Evolutionary conservation across 2,888 invertebrate genomes (phyloP), one percentile per base, ranked within the genome.

Genomic region (Drosophila anomalipes): DNA sequence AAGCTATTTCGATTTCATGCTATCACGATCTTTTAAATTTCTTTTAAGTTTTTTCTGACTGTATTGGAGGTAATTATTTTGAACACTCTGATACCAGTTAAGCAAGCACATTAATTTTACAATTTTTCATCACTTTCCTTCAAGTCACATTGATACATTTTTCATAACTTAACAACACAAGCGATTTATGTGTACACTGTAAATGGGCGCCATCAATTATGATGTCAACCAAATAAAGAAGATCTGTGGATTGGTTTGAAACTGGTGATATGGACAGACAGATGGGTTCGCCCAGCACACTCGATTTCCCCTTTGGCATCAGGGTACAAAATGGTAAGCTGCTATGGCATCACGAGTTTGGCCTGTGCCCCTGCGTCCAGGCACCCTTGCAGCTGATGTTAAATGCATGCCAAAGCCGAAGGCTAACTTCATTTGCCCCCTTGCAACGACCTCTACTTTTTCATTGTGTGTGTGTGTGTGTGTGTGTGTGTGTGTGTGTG

Each of bases 321-420:
- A 47, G 41, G 58, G 58, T 37, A 61, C 16, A 52, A 71, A 77
- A 76, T 73, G 63, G 58, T 41, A 77, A 75, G 76, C 75, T 74
- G 65, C 69, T 63, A 52, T 78, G 67, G 66, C 74, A 72, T 73
- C 79, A 79, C 82, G 77, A 68, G 59, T 52, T 87, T 79, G 83
- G 61, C 70, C 80, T 72, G 35, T 64, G 61, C 54, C 64, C 49
- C 54, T 44, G 6, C 4, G 12, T 35, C 28, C 52, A 52, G 32
- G 57, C 59, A 39, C 57, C 57, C 57, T 61, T 68, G 60, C 57
- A 63, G 71, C 65, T 63, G 74, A 82, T 85, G 84, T 81, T 88
- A 90, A 86, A 90, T 86, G 90, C 86, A 86, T 88, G 84, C 74
- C 83, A 86, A 83, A 86, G 86, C 89, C 90, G 69, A 72, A 73